phyloP scores from a whole-genome alignment of 2,113 vertebrate genomes.

The Sinosuthora webbiana region DNA sequence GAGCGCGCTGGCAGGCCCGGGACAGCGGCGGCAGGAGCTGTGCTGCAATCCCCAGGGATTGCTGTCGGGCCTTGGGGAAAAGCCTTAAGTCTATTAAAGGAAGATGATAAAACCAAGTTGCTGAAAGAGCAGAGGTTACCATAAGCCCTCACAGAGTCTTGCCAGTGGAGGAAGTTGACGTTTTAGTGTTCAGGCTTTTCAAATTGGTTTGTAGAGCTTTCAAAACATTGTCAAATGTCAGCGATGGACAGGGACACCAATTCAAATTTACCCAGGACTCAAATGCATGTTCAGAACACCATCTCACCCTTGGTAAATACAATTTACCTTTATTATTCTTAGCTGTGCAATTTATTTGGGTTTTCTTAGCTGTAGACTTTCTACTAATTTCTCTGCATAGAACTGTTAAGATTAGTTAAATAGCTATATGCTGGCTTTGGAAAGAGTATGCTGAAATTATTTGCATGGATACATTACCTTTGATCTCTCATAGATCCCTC shows the following conservation, averaged over 20 bases:
- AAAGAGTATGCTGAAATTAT: neutral
- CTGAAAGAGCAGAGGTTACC: neutral
- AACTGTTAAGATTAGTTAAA: neutral
- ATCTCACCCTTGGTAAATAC: neutral
- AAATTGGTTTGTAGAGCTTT: neutral
- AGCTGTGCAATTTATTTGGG: neutral
- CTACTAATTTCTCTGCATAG: neutral
- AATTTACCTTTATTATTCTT: neutral
- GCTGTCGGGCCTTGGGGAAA: accelerated
- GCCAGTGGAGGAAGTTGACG: neutral
- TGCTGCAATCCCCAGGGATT: neutral
- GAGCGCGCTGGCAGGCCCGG: neutral
- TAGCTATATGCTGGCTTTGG: neutral
- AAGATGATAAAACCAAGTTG: neutral
- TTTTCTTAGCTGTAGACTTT: neutral
- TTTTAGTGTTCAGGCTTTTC: neutral
- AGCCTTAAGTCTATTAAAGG: neutral
- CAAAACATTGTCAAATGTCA: accelerated
- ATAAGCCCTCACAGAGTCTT: neutral
- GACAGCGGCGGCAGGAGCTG: neutral
- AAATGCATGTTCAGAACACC: neutral
- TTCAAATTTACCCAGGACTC: neutral
- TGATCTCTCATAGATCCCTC: neutral
- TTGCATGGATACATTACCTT: neutral
- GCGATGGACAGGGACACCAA: neutral